Evolutionary conservation across 1,140 invertebrate species (phyloP), one percentile per base, ranked within the genome.

Genomic region (Hyposmocoma kahamanoa): DNA sequence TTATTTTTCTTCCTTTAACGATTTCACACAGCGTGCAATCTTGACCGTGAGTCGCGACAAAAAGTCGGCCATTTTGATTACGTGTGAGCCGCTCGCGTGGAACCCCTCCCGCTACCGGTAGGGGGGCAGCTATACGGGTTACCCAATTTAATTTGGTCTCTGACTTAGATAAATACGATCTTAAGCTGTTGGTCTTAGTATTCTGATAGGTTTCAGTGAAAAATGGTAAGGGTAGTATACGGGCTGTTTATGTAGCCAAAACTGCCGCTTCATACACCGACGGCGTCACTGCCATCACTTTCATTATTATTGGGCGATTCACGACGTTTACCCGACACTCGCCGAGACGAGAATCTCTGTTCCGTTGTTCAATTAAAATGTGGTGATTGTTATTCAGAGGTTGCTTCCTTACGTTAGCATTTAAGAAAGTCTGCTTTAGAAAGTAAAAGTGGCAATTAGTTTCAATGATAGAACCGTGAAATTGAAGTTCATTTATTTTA

Each of bases 301-400:
- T 83, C 82, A 83, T 85, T 85, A 85, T 85, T 83, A 85, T 85
- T 80, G 72, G 72, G 72, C 79, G 74, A 85, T 85, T 83, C 74
- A 75, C 72, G 72, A 71, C 79, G 79, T 83, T 83, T 83, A 83
- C 76, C 62, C 75, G 67, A 62, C 65, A 72, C 59, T 72, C 67
- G 65, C 58, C 20, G 38, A 21, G 55, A 56, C 53, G 64, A 73
- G n/a, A n/a, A 75, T 79, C 73, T 78, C 68, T 65, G 70, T 71
- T 67, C 67, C 66, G 62, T 64, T 66, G 62, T 74, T 76, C 72
- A 74, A 81, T 81, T 81, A 76, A 72, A 81, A 74, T 68, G 56
- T 74, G 60, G 56, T 59, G 62, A 69, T 73, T 68, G 59, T 77
- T 70, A 63, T 70, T 63, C 59, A 53, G 30, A 42, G 44, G 57